Evolutionary conservation across 2,888 invertebrate genomes (phyloP).

Genomic region (Elysia crispata): DNA sequence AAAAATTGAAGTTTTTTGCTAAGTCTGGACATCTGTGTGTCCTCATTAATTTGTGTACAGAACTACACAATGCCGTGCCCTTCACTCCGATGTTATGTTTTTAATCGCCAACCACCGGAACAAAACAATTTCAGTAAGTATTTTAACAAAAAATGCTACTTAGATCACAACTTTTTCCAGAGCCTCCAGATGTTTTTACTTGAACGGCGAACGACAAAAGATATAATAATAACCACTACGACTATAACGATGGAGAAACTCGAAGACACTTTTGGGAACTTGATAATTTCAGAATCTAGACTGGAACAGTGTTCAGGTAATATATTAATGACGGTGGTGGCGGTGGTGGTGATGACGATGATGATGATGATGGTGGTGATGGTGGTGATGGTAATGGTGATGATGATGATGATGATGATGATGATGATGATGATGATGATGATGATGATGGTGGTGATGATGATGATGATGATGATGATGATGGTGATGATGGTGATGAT

Average conservation of each 20-base stretch:
- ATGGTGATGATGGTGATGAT: slow-evolving; percentile 30
- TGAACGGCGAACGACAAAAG: too few species aligned
- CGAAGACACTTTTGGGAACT: slow-evolving; percentile 32
- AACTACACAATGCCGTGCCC: too few species aligned
- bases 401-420: slow-evolving; percentile 52
- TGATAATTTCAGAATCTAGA: slow-evolving; percentile 37
- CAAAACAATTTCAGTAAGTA: too few species aligned
- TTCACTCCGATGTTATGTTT: too few species aligned
- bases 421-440: slow-evolving; percentile 40
- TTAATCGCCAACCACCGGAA: too few species aligned
- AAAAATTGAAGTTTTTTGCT: too few species aligned
- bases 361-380: slow-evolving; percentile 53
- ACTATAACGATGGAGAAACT: background rate
- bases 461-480: slow-evolving; percentile 29
- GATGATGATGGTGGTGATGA: slow-evolving; percentile 28
- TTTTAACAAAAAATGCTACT: too few species aligned
- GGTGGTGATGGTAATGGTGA: slow-evolving; percentile 52
- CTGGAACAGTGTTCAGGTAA: slow-evolving; percentile 44
- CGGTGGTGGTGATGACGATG: slow-evolving; percentile 50
- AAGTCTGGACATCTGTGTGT: too few species aligned
- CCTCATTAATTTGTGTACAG: too few species aligned
- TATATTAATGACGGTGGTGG: slow-evolving; percentile 50
- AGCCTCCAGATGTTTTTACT: too few species aligned
- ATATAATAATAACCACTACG: too few species aligned
- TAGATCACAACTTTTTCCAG: too few species aligned